Base-by-base conservation (phyloP, 1,140 invertebrate species). In the Vanessa tameamea region DNA sequence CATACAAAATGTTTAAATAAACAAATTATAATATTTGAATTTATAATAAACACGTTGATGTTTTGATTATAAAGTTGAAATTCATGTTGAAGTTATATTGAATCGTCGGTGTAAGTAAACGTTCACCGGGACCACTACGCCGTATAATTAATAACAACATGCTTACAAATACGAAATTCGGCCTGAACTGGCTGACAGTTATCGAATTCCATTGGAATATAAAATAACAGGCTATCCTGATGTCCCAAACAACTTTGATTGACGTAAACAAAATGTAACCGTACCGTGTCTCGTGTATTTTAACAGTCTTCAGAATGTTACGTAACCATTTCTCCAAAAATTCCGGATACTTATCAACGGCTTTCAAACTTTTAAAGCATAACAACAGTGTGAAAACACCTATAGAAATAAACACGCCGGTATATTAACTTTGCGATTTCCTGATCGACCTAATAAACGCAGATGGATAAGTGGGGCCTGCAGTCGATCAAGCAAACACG, bases 381-480 rank as follows among this genome's bases (percentile, higher is more conserved):
- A 77, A 79, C 64, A 68, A 76, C 67, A 67, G 78, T 71, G 65
- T 75, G 72, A 77, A 79, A 75, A 63, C 79, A 70, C 55, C 74
- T 82, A 82, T 84, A 64, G 85, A 88, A 88, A 89, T 91, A 90
- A 87, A 87, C 87, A 77, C 20, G 64, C 63, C 57, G 72, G 75
- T 80, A 20, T 20, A 81, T 80, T 76, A 83, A 78, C 78, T 81
- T 87, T 51, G 87, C 84, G 78, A 87, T 89, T 89, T 89, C 88
- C 84, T 87, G 86, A 87, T 87, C 81, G 87, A 88, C 86, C 85
- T 80, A 86, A 88, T 87, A 89, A 89, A 88, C 83, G 83, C 75
- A 74, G 75, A 83, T 78, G 74, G 74, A 69, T 79, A 84, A 85
- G 82, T 83, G 85, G 75, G 84, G 85, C 76, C 88, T 91, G 89